Base-by-base conservation (phyloP, 2,888 invertebrate genomes). In the Elysia crispata region DNA sequence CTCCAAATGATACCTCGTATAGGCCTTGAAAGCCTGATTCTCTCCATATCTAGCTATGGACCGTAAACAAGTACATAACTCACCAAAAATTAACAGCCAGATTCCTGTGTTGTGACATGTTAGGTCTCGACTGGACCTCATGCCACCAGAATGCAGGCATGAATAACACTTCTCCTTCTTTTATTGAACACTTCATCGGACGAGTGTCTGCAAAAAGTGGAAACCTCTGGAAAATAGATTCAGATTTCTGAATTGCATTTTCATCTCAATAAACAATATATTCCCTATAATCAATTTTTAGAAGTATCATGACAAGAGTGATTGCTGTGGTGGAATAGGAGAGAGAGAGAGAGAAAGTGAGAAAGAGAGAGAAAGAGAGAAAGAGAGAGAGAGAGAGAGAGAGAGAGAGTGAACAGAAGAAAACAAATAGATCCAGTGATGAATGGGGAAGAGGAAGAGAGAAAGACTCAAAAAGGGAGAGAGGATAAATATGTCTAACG, bases 111-210 rank as follows among this genome's bases (percentile, higher is more conserved):
- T 87, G 83, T 66, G 80, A 25, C 8, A 11, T 57, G 70, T 86
- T 89, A 8, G 91, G 91, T 31, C 78, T 85, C 0, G 91, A 91
- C 80, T 90, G 89, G 3, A 91, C 91, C 81, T 91, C 91, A 77
- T 91, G 91, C 91, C 91, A 91, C 91, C 91, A 91, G 77, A 90
- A 91, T 20, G 91, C 83, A 3, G 91, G 91, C 87, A 91, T 86
- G 80, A 86, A 91, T 41, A 91, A 81, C 23, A 90, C 89, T 57
- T 91, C 91, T 11, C 91, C 91, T 62, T 89, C 88, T 30, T 83
- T 79, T 41, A 91, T 88, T 8, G 88, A 90, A 81, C 91, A 91
- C 80, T 89, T 90, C 77, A 91, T 66, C 15, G 91, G 91, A 13
- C 80, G 81, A 0, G 88, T 86, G 8, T 86, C 78, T 1, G 80